Conservation (phyloP, 23 tunicate species). For the Phallusia fumigata region DNA sequence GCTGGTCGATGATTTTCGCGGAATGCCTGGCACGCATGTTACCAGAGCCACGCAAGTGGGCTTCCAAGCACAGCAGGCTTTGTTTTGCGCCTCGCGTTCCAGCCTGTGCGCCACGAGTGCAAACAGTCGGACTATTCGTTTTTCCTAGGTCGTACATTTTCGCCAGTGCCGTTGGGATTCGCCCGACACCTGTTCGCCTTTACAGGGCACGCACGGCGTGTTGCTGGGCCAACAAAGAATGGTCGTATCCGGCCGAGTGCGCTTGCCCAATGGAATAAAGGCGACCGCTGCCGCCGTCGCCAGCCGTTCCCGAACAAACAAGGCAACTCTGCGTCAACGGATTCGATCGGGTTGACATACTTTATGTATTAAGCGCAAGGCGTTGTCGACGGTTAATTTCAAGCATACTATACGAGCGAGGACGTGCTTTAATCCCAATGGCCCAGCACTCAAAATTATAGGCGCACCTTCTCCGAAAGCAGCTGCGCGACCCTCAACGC, state of each 20-base stretch:
- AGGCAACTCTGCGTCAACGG: conserved; percentile 2
- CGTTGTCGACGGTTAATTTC: not conserved
- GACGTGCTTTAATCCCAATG: not conserved
- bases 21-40: conserved; percentile 12
- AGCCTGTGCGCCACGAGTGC: not conserved
- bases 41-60: not conserved
- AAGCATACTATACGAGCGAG: not conserved
- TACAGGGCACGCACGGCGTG: not conserved
- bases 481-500: not conserved
- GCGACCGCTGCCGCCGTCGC: not conserved
- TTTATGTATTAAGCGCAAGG: not conserved
- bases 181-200: conserved; percentile 7
- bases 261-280: not conserved
- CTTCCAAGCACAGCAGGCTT: not conserved
- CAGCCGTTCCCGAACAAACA: conserved; percentile 8
- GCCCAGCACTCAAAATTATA: not conserved
- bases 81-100: not conserved
- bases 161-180: not conserved
- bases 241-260: conserved; percentile 4
- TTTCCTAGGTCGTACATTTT: not conserved
- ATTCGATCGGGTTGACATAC: not conserved
- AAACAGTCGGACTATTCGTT: not conserved
- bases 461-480: not conserved
- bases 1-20: conserved; percentile 1
- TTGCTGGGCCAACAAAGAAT: conserved; percentile 7